Evolutionary conservation across 2,113 vertebrate genomes (phyloP), one percentile per base, ranked within the genome.

Genomic region (Labrus mixtus): DNA sequence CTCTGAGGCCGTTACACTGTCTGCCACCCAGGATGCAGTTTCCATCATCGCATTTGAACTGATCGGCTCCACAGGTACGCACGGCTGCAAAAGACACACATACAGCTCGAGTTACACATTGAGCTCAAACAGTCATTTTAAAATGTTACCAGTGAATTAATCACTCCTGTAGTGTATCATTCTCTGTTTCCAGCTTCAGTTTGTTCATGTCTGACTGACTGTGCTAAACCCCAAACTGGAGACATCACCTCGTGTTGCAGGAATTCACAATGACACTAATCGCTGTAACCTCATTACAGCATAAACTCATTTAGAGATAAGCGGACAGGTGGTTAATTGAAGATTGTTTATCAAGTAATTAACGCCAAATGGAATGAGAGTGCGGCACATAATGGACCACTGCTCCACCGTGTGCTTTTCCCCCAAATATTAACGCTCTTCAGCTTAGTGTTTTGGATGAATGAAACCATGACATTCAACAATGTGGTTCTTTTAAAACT

Each of bases 1-100:
- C 97, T 73, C 96, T 85, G 76, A 98, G 87, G 16, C 97, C 95
- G 2, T 99, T 96, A 56, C 98, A 99, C 73, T 97, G 97, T 66
- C 95, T 94, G 85, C 93, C 96, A 41, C 97, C 96, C 36, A 95
- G 94, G 85, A 99, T 91, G 61, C 98, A 99, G 88, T 87, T 96
- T 0, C 97, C 97, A 66, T 99, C 97, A 0, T 97, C 96, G 83
- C 98, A 99, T 82, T 95, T 96, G 84, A 98, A 99, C 75, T 99
- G 97, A 88, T 99, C 98, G 2, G 95, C 92, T 74, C 94, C 93
- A 80, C 98, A 99, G 50, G 96, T 96, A 25, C 94, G 95, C 23
- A 96, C 96, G 85, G 97, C 98, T 99, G 78, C 68, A 43, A 70
- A 56, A 73, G 2, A 75, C 36, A 59, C 4, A 39, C 79, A 41